Conservation (phyloP, 1,140 invertebrate genomes). For the Drosophila aff. region DNA sequence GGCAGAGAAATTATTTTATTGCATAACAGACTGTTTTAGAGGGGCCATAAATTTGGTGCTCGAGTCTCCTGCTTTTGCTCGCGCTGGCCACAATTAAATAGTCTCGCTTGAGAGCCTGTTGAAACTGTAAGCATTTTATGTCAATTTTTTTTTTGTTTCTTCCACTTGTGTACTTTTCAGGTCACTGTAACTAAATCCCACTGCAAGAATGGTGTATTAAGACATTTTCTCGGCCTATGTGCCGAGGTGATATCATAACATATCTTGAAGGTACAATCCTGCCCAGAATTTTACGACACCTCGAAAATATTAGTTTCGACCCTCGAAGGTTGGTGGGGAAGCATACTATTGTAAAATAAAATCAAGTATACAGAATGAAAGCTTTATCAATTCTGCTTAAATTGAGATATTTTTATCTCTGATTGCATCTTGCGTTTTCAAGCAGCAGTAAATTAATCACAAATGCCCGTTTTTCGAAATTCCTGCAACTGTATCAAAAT, state of each 20-base stretch:
- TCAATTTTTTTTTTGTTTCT: constrained; percentile 39
- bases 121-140: constrained; percentile 75
- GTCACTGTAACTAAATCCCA: constrained; percentile 9
- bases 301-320: too few species aligned
- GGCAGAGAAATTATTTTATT: constrained; percentile 75
- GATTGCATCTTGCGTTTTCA: too few species aligned
- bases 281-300: too few species aligned
- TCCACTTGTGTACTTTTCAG: constrained; percentile 12
- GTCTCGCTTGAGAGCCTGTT: constrained; percentile 69
- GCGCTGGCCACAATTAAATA: constrained; percentile 71
- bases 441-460: too few species aligned
- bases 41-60: constrained; percentile 71
- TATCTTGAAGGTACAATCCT: background rate
- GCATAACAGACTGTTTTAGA: constrained; percentile 74
- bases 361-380: too few species aligned
- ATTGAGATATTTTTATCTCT: too few species aligned
- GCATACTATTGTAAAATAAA: too few species aligned
- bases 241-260: background rate
- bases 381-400: too few species aligned
- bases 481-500: too few species aligned
- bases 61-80: constrained; percentile 54
- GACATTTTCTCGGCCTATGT: constrained; percentile 5
- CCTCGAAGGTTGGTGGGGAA: too few species aligned
- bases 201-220: background rate
- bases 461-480: too few species aligned